Percentiles rank a stretch among this genome's conserved stretches.
Conservation (phyloP, 2,797 vertebrate genomes). For the Sandelia bainsii region DNA sequence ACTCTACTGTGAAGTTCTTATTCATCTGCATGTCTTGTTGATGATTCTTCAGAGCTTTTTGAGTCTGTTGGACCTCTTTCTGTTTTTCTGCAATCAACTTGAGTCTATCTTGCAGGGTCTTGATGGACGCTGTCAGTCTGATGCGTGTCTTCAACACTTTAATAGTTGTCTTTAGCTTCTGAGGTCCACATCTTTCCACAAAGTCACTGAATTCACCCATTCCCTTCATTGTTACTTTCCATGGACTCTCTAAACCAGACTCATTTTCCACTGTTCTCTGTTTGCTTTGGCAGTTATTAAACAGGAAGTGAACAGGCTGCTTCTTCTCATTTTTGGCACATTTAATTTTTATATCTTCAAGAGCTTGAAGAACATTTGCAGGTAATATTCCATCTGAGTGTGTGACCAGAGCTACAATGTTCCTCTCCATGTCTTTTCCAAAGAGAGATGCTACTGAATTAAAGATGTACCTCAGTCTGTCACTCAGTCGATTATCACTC, state of each 20-base stretch:
- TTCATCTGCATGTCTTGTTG: slow-evolving; percentile 6
- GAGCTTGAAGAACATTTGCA: not conserved
- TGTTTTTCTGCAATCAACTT: not conserved
- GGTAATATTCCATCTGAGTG: slow-evolving; percentile 8
- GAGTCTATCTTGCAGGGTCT: slow-evolving; percentile 5
- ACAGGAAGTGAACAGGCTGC: slow-evolving; percentile 14
- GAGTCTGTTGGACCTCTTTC: not conserved
- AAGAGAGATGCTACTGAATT: slow-evolving; percentile 28
- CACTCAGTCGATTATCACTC: slow-evolving; percentile 6
- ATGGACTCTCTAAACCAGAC: not conserved
- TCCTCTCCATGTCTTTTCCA: slow-evolving; percentile 16
- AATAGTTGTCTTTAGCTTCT: not conserved
- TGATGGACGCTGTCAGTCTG: slow-evolving; percentile 9
- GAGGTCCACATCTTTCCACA: not conserved
- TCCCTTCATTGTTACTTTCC: not conserved
- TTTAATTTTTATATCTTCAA: not conserved
- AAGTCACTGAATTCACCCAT: not conserved
- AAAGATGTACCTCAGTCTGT: slow-evolving; percentile 14
- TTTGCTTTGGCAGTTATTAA: not conserved
- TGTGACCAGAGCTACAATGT: slow-evolving; percentile 1
- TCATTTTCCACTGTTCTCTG: not conserved
- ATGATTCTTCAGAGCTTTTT: not conserved
- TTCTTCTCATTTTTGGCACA: not conserved
- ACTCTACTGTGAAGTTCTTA: not conserved
- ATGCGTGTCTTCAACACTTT: not conserved